Evolutionary conservation across 2,113 vertebrate genomes (phyloP), one percentile per base, ranked within the genome.

Genomic region (Chamaea fasciata): DNA sequence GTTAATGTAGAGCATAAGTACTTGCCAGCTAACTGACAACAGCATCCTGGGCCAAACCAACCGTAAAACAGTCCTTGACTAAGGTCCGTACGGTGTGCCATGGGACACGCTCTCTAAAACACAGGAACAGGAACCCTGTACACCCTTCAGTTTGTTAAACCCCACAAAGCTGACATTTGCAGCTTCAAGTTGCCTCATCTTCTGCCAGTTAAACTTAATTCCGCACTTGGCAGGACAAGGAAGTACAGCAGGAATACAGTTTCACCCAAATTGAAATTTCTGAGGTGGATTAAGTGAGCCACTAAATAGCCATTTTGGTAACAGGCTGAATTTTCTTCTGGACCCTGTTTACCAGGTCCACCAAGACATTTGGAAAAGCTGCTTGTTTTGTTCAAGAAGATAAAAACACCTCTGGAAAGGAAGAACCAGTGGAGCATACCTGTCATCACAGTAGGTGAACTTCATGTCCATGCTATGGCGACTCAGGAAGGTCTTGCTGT

Each of bases 381-480:
- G 18, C 26, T 75, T 83, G 35, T 30, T 86, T 78, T 46, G 27
- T 50, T 77, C 46, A 74, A 53, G 52, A 79, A 39, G 27, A 47
- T 0, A 65, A 50, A 81, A 87, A 78, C 20, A 41, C 6, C n/a
- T 22, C 19, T 12, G 26, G 35, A 37, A 88, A 69, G 11, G 12
- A 87, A 83, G 57, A 55, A 42, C 24, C 50, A 65, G 33, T 4
- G 14, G 20, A 27, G 18, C 71, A 73, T 95, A 99, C 99, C 99
- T 99, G 94, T 98, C 98, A 90, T 99, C 99, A n/a, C 99, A 99
- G 96, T 98, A 98, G 31, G 98, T 99, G 97, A 99, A 99, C 96
- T 98, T 99, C 99, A 99, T 99, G 98, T 99, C 99, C 99, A 99
- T 99, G 97, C 98, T 99, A 81, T 99, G 99, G 93, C 98, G 99